phyloP scores from a whole-genome alignment of 2,797 vertebrate species.

The Leucoraja ocellata region DNA sequence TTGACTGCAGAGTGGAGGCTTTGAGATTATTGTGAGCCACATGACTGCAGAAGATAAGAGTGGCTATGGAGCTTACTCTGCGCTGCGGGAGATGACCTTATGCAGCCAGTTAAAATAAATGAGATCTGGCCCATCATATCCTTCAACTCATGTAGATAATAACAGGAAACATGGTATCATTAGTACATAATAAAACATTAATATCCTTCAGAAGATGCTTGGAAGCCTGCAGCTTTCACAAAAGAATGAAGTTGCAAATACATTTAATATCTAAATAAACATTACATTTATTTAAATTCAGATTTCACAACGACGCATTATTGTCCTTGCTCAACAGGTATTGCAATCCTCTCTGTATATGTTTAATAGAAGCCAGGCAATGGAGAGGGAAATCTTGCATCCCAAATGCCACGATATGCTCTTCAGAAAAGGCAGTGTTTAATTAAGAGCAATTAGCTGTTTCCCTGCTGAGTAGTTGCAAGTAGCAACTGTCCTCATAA shows the following conservation, averaged over 20 bases:
- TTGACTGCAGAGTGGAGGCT: no score
- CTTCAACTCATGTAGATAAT: neutral
- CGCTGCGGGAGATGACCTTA: no score
- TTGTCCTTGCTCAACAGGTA: conserved; percentile 16
- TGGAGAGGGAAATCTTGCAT: neutral
- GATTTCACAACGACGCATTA: neutral
- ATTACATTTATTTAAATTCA: neutral
- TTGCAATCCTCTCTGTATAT: neutral
- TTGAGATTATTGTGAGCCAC: no score
- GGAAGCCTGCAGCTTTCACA: neutral
- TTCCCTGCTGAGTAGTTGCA: conserved; percentile 49
- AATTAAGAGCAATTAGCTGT: conserved; percentile 58
- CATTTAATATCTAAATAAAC: neutral
- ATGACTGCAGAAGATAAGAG: no score
- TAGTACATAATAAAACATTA: conserved; percentile 27
- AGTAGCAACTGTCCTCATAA: conserved; percentile 28
- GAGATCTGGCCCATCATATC: neutral
- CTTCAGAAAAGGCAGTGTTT: conserved; percentile 43
- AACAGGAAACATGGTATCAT: neutral
- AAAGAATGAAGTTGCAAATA: neutral
- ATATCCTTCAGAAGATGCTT: neutral
- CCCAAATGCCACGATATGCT: conserved; percentile 29
- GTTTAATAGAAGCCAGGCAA: conserved; percentile 12
- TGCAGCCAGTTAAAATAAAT: neutral
- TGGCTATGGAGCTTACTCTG: no score